Evolutionary conservation across 2,113 vertebrate species (phyloP), one percentile per base, ranked within the genome.

Genomic region (Rhea americana): DNA sequence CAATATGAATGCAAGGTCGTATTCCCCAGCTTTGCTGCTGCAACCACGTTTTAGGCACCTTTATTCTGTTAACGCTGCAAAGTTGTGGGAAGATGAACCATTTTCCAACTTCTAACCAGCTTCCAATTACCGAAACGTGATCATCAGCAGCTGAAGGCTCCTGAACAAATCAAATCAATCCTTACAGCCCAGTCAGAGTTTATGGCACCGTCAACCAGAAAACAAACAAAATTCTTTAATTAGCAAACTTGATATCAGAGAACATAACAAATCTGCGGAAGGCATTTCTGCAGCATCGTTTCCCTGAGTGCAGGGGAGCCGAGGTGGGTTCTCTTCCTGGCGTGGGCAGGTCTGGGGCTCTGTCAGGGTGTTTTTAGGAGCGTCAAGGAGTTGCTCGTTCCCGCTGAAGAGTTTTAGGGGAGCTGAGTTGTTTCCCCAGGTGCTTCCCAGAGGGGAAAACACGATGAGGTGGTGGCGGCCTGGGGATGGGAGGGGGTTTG

Each of bases 141-240:
- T 55, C 56, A 67, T 18, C 58, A n/a, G 59, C 9, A 51, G 90
- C 39, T 7, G 1, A 32, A 43, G 1, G 3, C 53, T 87, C 82
- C 85, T 59, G 35, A 48, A 92, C 37, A 87, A 86, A 93, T 35
- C 48, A 58, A 48, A 10, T 65, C 66, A 72, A 48, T 75, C 72
- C 90, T 78, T 85, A 72, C 51, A 88, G 67, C 56, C 72, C 68
- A 62, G 56, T 56, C 62, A 79, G 65, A 2, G 1, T 86, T 96
- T 82, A 90, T 43, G 43, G 61, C 61, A 56, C 63, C 9, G 51
- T n/a, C 85, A 91, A 50, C 61, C 70, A 58, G 45, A 82, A 91
- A 93, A 91, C 32, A 94, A 95, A 67, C 58, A 76, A 75, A 90
- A 81, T 20, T 68, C 26, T 65, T 77, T 56, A 77, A 61, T 51